Evolutionary conservation across 2,797 vertebrate species (phyloP).

Genomic region (Betta splendens): DNA sequence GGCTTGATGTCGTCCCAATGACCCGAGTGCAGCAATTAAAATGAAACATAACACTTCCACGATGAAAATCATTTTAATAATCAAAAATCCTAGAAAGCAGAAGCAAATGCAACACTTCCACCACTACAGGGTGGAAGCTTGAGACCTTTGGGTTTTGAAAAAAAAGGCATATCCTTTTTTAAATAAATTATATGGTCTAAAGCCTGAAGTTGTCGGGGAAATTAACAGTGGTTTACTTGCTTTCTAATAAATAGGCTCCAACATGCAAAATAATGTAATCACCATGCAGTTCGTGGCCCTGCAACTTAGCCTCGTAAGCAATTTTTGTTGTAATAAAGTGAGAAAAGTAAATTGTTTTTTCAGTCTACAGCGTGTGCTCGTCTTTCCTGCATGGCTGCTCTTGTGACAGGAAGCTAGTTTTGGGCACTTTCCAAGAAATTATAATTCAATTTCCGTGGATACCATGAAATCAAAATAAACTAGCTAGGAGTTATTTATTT

Average conservation of each 20-base stretch:
- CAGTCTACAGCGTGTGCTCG: conserved; percentile 28
- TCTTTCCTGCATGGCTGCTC: conserved; percentile 49
- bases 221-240: background rate
- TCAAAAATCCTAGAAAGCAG: too few species aligned
- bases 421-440: conserved; percentile 60
- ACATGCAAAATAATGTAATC: background rate
- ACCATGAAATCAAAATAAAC: conserved; percentile 42
- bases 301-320: conserved; percentile 19
- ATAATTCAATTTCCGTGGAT: conserved; percentile 61
- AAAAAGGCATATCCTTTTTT: too few species aligned
- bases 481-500: conserved; percentile 59
- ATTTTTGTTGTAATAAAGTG: conserved; percentile 28
- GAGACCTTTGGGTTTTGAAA: too few species aligned
- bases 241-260: background rate
- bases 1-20: too few species aligned
- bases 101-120: too few species aligned
- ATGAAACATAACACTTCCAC: too few species aligned
- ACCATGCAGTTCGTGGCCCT: background rate
- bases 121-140: too few species aligned
- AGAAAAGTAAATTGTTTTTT: conserved; percentile 28
- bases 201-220: background rate
- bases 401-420: conserved; percentile 47
- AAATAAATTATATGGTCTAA: too few species aligned
- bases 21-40: background rate
- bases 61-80: too few species aligned